Conservation (phyloP, 2,888 invertebrate species). For the Perdita meconis region DNA sequence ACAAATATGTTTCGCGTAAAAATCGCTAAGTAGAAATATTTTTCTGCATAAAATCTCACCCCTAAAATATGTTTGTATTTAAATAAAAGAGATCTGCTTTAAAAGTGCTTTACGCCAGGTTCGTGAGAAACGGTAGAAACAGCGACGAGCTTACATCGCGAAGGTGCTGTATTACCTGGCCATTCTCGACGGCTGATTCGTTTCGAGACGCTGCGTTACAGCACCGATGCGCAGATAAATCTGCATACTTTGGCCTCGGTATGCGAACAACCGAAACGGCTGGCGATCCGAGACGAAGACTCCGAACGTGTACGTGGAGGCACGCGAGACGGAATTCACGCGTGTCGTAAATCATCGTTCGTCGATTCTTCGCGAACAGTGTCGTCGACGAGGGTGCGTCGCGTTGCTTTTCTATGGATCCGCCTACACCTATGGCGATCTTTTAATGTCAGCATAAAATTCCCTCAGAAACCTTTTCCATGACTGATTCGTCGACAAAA, state of each 20-base stretch:
- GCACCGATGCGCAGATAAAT: constrained; percentile 41
- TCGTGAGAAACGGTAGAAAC: no score
- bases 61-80: no score
- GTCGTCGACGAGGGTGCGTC: constrained; percentile 39
- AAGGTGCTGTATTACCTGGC: no score
- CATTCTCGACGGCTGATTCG: constrained; percentile 1
- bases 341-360: constrained; percentile 62
- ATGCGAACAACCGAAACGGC: constrained; percentile 38
- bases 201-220: constrained; percentile 21
- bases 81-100: no score
- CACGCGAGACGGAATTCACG: constrained; percentile 57
- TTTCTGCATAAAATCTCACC: no score
- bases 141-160: no score
- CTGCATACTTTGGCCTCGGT: constrained; percentile 31
- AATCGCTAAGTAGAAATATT: no score
- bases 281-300: constrained; percentile 22
- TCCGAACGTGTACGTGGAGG: constrained; percentile 20
- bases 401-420: constrained; percentile 36
- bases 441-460: constrained; percentile 60
- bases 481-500: constrained; percentile 28
- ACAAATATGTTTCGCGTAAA: no score
- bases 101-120: no score
- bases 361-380: constrained; percentile 46
- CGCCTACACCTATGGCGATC: constrained; percentile 50
- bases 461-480: constrained; percentile 20